Conservation (phyloP, 2,797 vertebrate genomes). For the Darevskia mixta region DNA sequence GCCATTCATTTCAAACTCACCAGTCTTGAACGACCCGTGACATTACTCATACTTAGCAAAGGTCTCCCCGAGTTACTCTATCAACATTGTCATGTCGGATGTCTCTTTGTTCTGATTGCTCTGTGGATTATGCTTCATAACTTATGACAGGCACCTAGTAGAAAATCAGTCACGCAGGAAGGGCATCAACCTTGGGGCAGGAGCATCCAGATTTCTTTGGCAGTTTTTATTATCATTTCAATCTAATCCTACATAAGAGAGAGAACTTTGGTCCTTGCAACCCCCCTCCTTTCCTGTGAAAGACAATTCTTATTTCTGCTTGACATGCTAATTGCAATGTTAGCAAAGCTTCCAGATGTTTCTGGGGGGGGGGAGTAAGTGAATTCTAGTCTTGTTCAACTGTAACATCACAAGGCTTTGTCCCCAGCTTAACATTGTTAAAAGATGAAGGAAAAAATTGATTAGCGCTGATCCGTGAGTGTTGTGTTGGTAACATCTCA, state of each 20-base stretch:
- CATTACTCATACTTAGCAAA: constrained; percentile 30
- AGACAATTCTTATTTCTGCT: constrained; percentile 64
- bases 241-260: constrained; percentile 71
- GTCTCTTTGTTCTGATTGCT: constrained; percentile 56
- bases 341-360: constrained; percentile 59
- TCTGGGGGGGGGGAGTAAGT: not conserved
- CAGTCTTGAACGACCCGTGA: not conserved
- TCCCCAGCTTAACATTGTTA: constrained; percentile 51
- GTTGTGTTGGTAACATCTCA: constrained; percentile 20
- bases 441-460: constrained; percentile 27
- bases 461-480: not conserved
- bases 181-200: constrained; percentile 67
- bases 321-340: constrained; percentile 71
- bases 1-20: not conserved
- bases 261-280: constrained; percentile 40
- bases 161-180: constrained; percentile 76
- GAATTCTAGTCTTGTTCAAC: constrained; percentile 36
- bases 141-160: constrained; percentile 74
- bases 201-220: constrained; percentile 70
- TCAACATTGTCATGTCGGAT: constrained; percentile 29
- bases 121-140: constrained; percentile 72
- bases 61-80: constrained; percentile 42
- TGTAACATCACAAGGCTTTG: constrained; percentile 45
- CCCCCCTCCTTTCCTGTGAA: constrained; percentile 38
- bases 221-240: constrained; percentile 69